Base-by-base conservation (phyloP, 1,140 invertebrate genomes). In the Drosophila obscura region DNA sequence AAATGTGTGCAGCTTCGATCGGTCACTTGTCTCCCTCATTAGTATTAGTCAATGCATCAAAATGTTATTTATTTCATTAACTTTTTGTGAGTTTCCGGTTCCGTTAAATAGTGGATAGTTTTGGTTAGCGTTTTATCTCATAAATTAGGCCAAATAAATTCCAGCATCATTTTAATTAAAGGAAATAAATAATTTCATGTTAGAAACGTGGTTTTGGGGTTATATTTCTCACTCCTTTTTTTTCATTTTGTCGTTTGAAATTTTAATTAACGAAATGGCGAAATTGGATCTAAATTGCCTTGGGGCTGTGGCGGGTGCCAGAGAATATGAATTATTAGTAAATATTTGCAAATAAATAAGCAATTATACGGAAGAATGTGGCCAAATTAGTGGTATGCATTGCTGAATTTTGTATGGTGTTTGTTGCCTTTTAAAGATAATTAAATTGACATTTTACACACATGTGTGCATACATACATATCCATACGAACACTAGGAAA, bases 71-170 rank as follows among this genome's bases (percentile, higher is more conserved):
- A 41, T 48, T 48, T 56, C 46, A 68, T 41, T 56, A 6, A 31
- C 8, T 31, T 13, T 22, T 16, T 13, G 11, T 13, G 1, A 4
- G 22, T 16, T 44, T 24, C 24, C 19, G 16, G 5, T 65, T 65
- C 45, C 65, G 31, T 22, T 35, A 35, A 65, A 15, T 35, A 45
- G 22, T 39, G 8, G 46, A 19, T 46, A 13, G 19, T 64, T 61
- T 4, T 39, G n/a, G 46, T 16, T 5, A 44, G 24, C 13, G 8
- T 19, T 35, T 57, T 24, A 59, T 55, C 24, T 57, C 64, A 76
- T 52, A 76, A 76, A 68, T 76, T 67, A 76, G 57, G 51, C 41
- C 31, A 39, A 65, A 51, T 73, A 41, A 48, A 65, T 55, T 49
- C 52, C 16, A 39, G 11, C 49, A 66, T 39, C 5, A 44, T 19